Evolutionary conservation across 2,888 invertebrate species (phyloP).

Genomic region (Patella pellucida): DNA sequence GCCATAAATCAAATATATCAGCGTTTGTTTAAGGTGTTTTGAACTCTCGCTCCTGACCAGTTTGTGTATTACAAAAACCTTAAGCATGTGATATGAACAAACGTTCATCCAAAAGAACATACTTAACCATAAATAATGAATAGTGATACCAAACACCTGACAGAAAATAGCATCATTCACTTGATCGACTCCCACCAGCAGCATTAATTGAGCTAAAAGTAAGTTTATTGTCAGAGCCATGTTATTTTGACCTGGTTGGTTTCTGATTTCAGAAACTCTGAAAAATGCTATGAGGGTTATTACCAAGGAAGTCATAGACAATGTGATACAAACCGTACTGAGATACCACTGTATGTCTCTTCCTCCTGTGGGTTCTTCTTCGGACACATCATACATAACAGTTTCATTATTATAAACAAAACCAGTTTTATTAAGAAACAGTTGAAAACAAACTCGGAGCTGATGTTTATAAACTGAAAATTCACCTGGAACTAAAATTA

Average conservation of each 20-base stretch:
- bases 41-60: constrained; percentile 8
- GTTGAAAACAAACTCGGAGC: too few relatives aligned
- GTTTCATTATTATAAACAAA: too few relatives aligned
- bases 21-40: constrained; percentile 20
- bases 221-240: constrained; percentile 36
- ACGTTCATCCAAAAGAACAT: constrained; percentile 39
- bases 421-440: too few relatives aligned
- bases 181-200: constrained; percentile 30
- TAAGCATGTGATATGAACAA: constrained; percentile 41
- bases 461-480: background rate
- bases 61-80: constrained; percentile 19
- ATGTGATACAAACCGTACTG: background rate
- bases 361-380: too few relatives aligned
- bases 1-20: constrained; percentile 21
- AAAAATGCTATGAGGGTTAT: constrained; percentile 38
- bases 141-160: constrained; percentile 32
- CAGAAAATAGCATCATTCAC: constrained; percentile 26
- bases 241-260: constrained; percentile 38
- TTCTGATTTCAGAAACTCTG: constrained; percentile 29
- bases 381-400: too few relatives aligned
- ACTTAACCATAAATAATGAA: constrained; percentile 45
- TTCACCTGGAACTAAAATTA: background rate
- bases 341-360: too few relatives aligned
- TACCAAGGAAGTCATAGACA: constrained; percentile 37
- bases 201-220: constrained; percentile 35